Conservation (phyloP, 2,888 invertebrate species). For the Ferrisia virgata region DNA sequence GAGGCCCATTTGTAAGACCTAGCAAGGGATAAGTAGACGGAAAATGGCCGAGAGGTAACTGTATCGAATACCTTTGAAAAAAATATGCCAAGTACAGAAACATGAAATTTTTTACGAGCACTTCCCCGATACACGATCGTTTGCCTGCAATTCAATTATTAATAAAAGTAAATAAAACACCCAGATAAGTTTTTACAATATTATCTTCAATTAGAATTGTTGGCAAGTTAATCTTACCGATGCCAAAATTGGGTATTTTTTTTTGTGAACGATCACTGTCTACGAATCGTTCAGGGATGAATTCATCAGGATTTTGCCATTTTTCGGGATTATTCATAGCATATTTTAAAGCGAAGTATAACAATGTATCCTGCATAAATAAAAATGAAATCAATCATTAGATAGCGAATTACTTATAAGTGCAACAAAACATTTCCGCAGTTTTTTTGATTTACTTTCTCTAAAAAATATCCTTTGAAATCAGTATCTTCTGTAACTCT, state of each 20-base stretch:
- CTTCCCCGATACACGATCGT: slow-evolving; percentile 28
- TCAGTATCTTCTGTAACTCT: neutral
- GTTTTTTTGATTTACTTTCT: neutral
- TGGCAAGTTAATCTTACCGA: neutral
- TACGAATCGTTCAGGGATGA: neutral
- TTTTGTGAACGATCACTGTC: neutral
- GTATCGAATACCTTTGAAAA: neutral
- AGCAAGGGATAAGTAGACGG: neutral
- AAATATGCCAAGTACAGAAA: slow-evolving; percentile 16
- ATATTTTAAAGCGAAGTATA: neutral
- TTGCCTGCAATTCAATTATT: neutral
- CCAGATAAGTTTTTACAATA: neutral
- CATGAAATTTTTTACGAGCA: neutral
- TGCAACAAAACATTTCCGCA: neutral
- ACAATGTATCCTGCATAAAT: neutral
- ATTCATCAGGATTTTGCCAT: slow-evolving; percentile 3
- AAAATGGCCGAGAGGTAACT: neutral
- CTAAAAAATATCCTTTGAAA: neutral
- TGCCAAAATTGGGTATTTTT: neutral
- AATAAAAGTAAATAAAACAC: too few relatives aligned
- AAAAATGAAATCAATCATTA: neutral
- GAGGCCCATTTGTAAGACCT: neutral
- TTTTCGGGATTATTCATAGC: neutral
- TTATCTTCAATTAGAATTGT: too few relatives aligned
- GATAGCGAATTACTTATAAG: neutral